These are phyloP conservation scores for Strix uralensis DNA, from an alignment of 2,113 vertebrate genomes.

Conservation along the genomic window DNA sequence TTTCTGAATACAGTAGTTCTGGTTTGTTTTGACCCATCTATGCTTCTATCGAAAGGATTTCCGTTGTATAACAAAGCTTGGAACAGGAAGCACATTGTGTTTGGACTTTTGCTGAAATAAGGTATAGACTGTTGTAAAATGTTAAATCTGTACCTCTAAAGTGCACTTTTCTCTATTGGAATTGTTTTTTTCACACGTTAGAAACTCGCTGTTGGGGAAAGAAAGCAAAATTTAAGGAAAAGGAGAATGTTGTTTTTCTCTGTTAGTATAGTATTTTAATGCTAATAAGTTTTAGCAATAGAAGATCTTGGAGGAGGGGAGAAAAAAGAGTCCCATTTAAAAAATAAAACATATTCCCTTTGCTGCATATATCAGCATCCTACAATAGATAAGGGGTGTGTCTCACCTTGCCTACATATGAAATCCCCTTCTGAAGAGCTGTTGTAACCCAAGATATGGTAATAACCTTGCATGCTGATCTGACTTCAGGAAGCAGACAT, in stretches of 20 bases:
- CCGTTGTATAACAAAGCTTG: slow-evolving; percentile 34
- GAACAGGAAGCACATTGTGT: slow-evolving; percentile 56
- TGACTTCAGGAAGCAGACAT: neutral
- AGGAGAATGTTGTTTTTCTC: neutral
- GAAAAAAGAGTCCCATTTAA: neutral
- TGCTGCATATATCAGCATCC: neutral
- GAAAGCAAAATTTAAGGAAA: neutral
- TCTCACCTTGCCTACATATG: neutral
- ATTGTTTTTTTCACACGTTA: neutral
- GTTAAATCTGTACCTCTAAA: neutral
- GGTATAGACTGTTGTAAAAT: neutral
- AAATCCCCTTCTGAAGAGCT: neutral
- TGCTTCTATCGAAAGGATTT: slow-evolving; percentile 40
- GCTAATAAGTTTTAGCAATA: neutral
- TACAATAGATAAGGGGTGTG: neutral
- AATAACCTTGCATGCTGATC: neutral
- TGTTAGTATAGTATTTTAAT: neutral
- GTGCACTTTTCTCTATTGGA: neutral
- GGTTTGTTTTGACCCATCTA: slow-evolving; percentile 7
- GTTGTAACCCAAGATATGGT: neutral
- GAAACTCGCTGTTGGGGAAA: neutral
- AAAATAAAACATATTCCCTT: neutral
- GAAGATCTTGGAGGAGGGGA: neutral
- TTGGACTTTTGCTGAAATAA: neutral
- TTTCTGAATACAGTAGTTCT: neutral